Percentiles rank a stretch among this genome's conserved stretches.
Conservation (phyloP, 92 coral and sea anemone genomes). For the Porites rus region DNA sequence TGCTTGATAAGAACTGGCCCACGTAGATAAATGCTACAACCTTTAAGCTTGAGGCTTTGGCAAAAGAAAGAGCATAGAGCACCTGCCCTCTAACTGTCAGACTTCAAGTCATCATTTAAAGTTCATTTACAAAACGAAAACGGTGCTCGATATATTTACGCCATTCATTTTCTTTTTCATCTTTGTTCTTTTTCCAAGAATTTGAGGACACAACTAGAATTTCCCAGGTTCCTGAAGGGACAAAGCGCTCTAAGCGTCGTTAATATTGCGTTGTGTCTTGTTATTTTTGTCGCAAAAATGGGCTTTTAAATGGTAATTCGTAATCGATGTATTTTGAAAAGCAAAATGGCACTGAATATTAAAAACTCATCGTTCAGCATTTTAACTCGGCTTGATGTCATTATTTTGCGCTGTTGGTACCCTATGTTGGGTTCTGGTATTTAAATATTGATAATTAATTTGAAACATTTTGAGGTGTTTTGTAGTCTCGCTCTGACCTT, state of each 20-base stretch:
- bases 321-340: conserved; percentile 25
- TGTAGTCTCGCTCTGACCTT: conserved; percentile 27
- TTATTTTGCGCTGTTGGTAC: conserved; percentile 34
- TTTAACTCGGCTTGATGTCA: conserved; percentile 48
- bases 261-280: too few relatives aligned
- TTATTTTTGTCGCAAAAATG: conserved; percentile 7
- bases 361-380: conserved; percentile 49
- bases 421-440: neutral
- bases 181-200: neutral
- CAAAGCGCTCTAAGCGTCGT: neutral
- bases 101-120: conserved; percentile 32
- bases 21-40: conserved; percentile 4
- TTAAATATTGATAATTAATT: conserved; percentile 40
- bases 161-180: neutral
- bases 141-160: neutral
- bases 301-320: conserved; percentile 34
- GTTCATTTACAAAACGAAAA: conserved; percentile 43
- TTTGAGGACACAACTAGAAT: neutral
- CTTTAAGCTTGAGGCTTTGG: conserved; percentile 10
- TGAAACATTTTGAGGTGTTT: conserved; percentile 38
- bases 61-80: conserved; percentile 1
- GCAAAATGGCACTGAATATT: conserved; percentile 45
- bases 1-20: conserved; percentile 6
- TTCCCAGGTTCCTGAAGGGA: neutral
- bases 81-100: conserved; percentile 43